Percentiles rank a stretch among this genome's conserved stretches.
phyloP scores from a whole-genome alignment of 2,797 vertebrate genomes.

The Sciaenops ocellatus region DNA sequence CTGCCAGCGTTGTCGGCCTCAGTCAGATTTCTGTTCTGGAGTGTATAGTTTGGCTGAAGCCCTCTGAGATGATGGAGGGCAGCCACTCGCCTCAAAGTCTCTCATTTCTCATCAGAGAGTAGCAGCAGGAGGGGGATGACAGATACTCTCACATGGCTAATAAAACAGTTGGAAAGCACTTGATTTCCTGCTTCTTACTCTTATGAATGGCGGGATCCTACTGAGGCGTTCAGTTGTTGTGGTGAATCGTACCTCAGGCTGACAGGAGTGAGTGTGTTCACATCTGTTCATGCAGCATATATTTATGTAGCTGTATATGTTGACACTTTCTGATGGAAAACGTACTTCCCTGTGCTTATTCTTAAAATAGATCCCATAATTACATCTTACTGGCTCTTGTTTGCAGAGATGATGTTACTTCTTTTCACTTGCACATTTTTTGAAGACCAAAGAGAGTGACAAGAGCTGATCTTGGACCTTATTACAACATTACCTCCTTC shows the following conservation, averaged over 20 bases:
- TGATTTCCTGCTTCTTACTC: conserved; percentile 68
- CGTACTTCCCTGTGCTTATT: neutral
- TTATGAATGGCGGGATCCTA: conserved; percentile 42
- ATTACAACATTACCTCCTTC: no score
- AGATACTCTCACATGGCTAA: conserved; percentile 56
- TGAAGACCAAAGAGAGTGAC: neutral
- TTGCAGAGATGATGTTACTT: conserved; percentile 5
- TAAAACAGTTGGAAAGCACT: conserved; percentile 56
- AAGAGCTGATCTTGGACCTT: neutral
- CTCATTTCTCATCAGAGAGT: conserved; percentile 51
- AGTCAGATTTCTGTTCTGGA: conserved; percentile 53
- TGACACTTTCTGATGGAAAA: conserved; percentile 5
- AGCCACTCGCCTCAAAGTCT: conserved; percentile 42
- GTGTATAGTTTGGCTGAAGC: conserved; percentile 69
- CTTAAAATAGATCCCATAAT: conserved; percentile 9
- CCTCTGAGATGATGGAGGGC: conserved; percentile 56
- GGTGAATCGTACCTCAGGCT: conserved; percentile 5
- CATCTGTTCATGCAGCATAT: neutral
- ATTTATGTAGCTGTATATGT: neutral
- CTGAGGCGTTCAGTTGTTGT: conserved; percentile 17
- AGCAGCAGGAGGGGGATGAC: conserved; percentile 34
- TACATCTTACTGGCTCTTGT: neutral
- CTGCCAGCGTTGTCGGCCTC: conserved; percentile 54
- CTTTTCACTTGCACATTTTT: neutral
- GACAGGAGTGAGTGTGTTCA: neutral